phyloP scores from a whole-genome alignment of 2,797 vertebrate species.

The Hippoglossus hippoglossus region DNA sequence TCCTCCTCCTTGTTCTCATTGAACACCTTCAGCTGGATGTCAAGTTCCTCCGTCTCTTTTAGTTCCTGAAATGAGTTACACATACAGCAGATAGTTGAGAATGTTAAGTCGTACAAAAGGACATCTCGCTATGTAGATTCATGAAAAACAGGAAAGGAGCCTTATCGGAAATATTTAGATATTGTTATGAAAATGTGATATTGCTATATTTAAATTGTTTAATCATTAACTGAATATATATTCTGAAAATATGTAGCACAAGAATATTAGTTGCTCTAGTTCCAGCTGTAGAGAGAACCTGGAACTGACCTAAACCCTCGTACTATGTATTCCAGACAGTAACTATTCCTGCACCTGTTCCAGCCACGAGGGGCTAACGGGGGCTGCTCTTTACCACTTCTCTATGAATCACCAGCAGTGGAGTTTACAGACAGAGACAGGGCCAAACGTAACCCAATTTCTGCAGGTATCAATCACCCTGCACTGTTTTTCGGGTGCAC shows the following conservation, averaged over 20 bases:
- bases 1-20: constrained; percentile 99
- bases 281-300: constrained; percentile 42
- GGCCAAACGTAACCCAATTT: constrained; percentile 86
- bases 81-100: constrained; percentile 4
- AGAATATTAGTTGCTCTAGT: constrained; percentile 25
- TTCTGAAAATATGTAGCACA: background rate
- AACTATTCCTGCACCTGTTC: constrained; percentile 74
- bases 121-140: constrained; percentile 1
- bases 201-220: background rate
- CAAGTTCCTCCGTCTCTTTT: constrained; percentile 97
- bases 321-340: constrained; percentile 61
- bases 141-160: background rate
- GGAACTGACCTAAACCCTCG: constrained; percentile 41
- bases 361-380: constrained; percentile 64
- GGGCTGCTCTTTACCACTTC: constrained; percentile 76
- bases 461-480: constrained; percentile 84
- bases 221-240: constrained; percentile 5
- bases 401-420: constrained; percentile 79
- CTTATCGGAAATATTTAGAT: background rate
- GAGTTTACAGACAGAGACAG: constrained; percentile 79
- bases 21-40: constrained; percentile 98
- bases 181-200: background rate
- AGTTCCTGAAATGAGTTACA: constrained; percentile 84
- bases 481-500: constrained; percentile 69
- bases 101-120: constrained; percentile 22